Percentiles rank a stretch among this genome's conserved stretches.
These are phyloP conservation scores for Brachionus koreanus DNA, from an alignment of 1,140 invertebrate species.

Conservation along the genomic window DNA sequence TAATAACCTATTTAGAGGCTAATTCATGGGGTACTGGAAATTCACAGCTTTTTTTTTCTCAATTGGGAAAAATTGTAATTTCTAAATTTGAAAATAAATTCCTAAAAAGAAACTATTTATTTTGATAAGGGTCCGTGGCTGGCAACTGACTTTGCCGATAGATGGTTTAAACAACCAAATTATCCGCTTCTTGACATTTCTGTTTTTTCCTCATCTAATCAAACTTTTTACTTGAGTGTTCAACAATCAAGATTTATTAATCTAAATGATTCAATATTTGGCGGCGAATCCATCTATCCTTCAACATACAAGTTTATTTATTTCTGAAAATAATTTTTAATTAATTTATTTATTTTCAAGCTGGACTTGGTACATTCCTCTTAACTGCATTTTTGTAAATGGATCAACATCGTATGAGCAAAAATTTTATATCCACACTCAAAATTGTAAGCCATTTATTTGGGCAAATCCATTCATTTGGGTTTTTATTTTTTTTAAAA, in stretches of 20 bases:
- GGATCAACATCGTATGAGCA: background rate
- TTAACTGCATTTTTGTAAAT: constrained; percentile 28
- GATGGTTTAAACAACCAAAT: constrained; percentile 38
- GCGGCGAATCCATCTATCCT: background rate
- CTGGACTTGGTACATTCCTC: constrained; percentile 32
- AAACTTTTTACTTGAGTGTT: background rate
- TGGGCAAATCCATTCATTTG: no score
- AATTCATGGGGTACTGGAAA: constrained; percentile 11
- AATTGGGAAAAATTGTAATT: constrained; percentile 32
- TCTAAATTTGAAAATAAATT: background rate
- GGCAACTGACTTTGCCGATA: background rate
- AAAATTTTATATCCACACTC: constrained; percentile 21
- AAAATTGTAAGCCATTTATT: constrained; percentile 27
- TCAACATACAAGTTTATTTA: background rate
- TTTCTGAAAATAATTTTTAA: background rate
- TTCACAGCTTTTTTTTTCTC: constrained; percentile 3
- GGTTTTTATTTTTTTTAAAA: no score
- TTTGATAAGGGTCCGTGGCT: background rate
- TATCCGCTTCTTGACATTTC: background rate
- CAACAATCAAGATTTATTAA: constrained; percentile 19
- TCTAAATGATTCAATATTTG: background rate
- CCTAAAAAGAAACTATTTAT: background rate
- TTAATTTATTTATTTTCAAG: background rate
- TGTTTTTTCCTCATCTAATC: background rate
- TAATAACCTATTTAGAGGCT: constrained; percentile 19